Percentiles rank a stretch among this genome's conserved stretches.
Conservation (phyloP, 2,797 vertebrate species). For the Propithecus deckenii region DNA sequence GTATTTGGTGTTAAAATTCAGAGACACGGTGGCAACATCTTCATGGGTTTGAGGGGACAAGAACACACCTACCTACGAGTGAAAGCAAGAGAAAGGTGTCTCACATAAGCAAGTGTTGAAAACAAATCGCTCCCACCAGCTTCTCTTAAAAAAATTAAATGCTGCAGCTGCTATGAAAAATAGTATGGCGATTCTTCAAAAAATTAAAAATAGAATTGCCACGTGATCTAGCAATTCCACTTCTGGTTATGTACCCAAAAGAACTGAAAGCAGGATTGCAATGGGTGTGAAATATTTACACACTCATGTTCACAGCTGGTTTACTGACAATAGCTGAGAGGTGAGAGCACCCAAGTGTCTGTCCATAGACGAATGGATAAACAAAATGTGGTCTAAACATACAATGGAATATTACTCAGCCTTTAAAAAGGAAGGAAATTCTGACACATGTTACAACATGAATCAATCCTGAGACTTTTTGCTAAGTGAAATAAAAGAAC, state of each 20-base stretch:
- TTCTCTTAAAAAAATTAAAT: neutral
- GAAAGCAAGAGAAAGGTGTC: neutral
- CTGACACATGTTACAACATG: neutral
- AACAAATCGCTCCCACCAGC: neutral
- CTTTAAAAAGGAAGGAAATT: neutral
- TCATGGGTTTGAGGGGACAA: neutral
- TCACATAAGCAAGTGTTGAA: neutral
- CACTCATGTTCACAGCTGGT: neutral
- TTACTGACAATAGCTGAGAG: neutral
- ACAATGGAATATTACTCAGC: neutral
- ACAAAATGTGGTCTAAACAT: neutral
- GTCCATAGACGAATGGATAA: neutral
- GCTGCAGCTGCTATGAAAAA: neutral
- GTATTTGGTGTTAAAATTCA: slow-evolving; percentile 22
- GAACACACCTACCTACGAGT: neutral
- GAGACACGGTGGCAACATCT: neutral
- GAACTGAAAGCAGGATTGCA: neutral
- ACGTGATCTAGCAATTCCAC: neutral
- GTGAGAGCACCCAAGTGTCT: neutral
- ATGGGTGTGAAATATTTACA: neutral
- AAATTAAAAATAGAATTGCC: neutral
- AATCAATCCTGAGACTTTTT: neutral
- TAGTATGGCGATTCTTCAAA: neutral
- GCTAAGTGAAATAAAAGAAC: neutral
- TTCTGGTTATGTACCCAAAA: neutral